Evolutionary conservation across 92 coral and sea anemone species (phyloP).

Genomic region (Plumapathes pennacea): DNA sequence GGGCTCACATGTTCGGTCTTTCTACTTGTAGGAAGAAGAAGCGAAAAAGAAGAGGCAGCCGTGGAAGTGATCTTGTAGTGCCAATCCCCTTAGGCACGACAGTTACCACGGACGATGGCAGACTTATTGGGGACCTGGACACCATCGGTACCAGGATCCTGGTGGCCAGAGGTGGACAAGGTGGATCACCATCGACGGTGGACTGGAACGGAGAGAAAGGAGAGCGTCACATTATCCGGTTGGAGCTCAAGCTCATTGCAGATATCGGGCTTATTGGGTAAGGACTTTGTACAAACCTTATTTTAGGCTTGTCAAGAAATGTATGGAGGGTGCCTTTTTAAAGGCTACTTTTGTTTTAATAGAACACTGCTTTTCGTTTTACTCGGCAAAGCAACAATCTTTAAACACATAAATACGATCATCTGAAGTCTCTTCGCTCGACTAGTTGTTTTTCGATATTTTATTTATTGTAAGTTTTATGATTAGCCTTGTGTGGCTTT

Average conservation of each 20-base stretch:
- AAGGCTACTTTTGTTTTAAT: too few species aligned
- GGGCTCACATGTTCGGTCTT: not conserved
- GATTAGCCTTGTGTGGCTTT: too few species aligned
- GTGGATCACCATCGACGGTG: slow-evolving; percentile 78
- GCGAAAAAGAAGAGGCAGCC: slow-evolving; percentile 62
- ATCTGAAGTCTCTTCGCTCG: too few species aligned
- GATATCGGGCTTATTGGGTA: slow-evolving; percentile 95
- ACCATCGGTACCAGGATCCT: slow-evolving; percentile 68
- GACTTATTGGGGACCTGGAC: slow-evolving; percentile 69
- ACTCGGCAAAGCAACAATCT: too few species aligned
- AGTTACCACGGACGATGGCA: slow-evolving; percentile 76
- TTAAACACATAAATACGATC: too few species aligned
- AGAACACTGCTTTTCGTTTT: too few species aligned
- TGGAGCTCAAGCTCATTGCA: slow-evolving; percentile 78
- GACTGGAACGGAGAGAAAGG: slow-evolving; percentile 95
- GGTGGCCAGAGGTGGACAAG: slow-evolving; percentile 94
- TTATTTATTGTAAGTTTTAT: too few species aligned
- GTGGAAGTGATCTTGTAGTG: slow-evolving; percentile 78
- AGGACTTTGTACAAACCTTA: too few species aligned
- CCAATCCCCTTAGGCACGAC: slow-evolving; percentile 94
- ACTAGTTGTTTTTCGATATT: too few species aligned
- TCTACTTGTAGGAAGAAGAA: not conserved
- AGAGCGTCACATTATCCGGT: slow-evolving; percentile 53
- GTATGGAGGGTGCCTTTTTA: too few species aligned
- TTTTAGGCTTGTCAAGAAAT: too few species aligned